Conservation (phyloP, 2,888 invertebrate species). For the Amphimallon solstitiale region DNA sequence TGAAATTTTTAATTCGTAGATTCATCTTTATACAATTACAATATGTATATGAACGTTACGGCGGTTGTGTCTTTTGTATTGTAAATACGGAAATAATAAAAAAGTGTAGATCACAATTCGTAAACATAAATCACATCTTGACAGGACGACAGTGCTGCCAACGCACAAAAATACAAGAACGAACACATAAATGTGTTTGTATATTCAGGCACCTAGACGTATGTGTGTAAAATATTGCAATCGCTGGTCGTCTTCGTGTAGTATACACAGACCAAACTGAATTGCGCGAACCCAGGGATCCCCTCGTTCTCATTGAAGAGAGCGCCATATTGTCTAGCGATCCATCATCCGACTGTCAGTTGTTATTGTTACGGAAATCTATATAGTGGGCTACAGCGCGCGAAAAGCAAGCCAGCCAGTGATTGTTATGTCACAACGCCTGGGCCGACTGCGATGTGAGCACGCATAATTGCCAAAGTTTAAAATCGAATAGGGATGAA, state of each 20-base stretch:
- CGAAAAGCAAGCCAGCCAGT: conserved; percentile 25
- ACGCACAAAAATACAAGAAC: conserved; percentile 48
- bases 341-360: conserved; percentile 63
- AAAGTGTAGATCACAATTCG: conserved; percentile 35
- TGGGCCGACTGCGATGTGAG: conserved; percentile 56
- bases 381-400: conserved; percentile 54
- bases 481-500: conserved; percentile 59
- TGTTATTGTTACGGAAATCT: conserved; percentile 63
- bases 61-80: neutral
- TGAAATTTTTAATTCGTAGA: too few relatives aligned
- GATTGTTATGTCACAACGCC: conserved; percentile 57
- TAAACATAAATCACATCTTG: conserved; percentile 59
- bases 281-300: conserved; percentile 17
- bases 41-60: too few relatives aligned
- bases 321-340: conserved; percentile 62
- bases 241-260: conserved; percentile 18
- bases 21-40: too few relatives aligned
- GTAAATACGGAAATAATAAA: neutral
- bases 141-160: conserved; percentile 54
- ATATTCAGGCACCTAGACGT: neutral
- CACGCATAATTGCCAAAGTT: conserved; percentile 63
- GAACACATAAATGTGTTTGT: neutral
- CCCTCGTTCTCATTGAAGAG: conserved; percentile 36
- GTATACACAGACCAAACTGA: conserved; percentile 13
- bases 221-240: neutral